Percentiles rank a stretch among this genome's conserved stretches.
Conservation (phyloP, 2,888 invertebrate species). For the Vesta saturnalis region DNA sequence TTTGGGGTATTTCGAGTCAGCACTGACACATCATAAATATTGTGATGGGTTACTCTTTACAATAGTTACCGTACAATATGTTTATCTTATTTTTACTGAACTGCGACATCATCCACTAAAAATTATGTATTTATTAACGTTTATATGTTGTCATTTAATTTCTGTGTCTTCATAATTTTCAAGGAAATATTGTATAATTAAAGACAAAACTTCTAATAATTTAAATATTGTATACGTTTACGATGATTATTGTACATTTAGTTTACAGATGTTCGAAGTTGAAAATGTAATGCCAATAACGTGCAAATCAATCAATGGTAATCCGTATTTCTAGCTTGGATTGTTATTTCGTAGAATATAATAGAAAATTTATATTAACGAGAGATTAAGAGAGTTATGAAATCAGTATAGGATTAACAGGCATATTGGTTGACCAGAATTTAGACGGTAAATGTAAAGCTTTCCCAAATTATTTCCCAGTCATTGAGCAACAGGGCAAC, state of each 20-base stretch:
- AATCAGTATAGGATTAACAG: not conserved
- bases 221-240: too few relatives aligned
- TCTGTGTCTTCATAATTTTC: too few relatives aligned
- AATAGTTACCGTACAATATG: not conserved
- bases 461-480: slow-evolving; percentile 18
- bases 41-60: slow-evolving; percentile 38
- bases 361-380: not conserved
- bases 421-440: not conserved
- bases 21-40: slow-evolving; percentile 47
- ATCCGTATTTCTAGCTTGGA: not conserved
- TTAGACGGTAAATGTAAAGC: too few relatives aligned
- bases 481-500: slow-evolving; percentile 8
- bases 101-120: too few relatives aligned
- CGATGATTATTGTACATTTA: not conserved
- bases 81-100: not conserved
- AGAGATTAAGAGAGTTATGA: not conserved
- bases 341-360: too few relatives aligned
- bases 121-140: too few relatives aligned
- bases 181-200: too few relatives aligned
- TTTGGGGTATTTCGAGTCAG: slow-evolving; percentile 32
- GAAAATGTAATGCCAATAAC: too few relatives aligned
- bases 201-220: too few relatives aligned
- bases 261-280: too few relatives aligned
- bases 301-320: not conserved
- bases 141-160: too few relatives aligned